Evolutionary conservation across 2,797 vertebrate species (phyloP).

Genomic region (Trematomus bernacchii): DNA sequence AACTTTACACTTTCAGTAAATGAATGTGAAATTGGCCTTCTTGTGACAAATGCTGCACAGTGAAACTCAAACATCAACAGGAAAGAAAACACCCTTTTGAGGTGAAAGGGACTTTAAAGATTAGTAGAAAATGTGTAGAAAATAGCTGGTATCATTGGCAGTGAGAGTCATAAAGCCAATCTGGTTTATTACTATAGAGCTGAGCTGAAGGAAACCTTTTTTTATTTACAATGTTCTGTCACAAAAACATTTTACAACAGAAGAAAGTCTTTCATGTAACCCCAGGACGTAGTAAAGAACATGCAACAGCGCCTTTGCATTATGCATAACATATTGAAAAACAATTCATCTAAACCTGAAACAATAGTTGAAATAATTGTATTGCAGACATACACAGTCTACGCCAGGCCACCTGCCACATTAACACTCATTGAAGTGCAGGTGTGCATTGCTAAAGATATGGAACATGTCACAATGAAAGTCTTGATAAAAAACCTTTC

Average conservation of each 20-base stretch:
- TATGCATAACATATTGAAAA: neutral
- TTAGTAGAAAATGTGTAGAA: no score
- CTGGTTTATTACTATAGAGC: neutral
- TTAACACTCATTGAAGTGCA: conserved; percentile 18
- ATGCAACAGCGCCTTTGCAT: neutral
- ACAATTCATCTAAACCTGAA: conserved; percentile 1
- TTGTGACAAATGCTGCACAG: no score
- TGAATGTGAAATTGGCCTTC: no score
- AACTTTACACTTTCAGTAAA: no score
- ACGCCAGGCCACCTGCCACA: neutral
- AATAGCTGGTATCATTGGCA: no score
- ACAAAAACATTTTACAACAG: neutral
- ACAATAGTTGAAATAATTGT: neutral
- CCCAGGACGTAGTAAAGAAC: neutral
- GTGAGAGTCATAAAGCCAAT: neutral
- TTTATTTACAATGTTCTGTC: neutral
- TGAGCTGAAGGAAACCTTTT: neutral
- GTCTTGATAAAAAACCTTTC: conserved; percentile 27
- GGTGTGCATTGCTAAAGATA: conserved; percentile 39
- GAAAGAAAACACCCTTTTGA: no score
- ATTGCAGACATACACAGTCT: neutral
- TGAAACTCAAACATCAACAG: no score
- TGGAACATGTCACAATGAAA: conserved; percentile 40
- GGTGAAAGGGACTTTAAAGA: no score
- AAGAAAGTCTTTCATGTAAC: neutral